These are phyloP conservation scores for Porites lutea DNA, from an alignment of 64 coral and sea anemone genomes.

Conservation along the genomic window DNA sequence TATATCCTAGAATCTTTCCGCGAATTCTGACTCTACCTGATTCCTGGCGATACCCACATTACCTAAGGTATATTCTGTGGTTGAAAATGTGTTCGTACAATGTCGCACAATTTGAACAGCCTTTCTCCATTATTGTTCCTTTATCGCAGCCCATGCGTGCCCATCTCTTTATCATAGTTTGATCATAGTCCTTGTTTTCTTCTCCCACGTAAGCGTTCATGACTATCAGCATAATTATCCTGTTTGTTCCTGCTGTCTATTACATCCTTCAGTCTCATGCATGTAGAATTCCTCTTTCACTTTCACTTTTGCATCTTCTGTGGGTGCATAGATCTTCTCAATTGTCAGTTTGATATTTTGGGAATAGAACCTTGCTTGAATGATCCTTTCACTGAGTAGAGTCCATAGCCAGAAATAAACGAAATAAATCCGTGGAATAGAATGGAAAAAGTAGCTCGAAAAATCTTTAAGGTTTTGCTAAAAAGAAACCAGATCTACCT, in stretches of 20 bases:
- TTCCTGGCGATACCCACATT: too few relatives aligned
- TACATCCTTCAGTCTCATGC: constrained; percentile 12
- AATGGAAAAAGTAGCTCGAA: too few relatives aligned
- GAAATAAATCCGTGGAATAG: too few relatives aligned
- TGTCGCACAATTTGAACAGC: constrained; percentile 4
- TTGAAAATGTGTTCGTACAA: constrained; percentile 14
- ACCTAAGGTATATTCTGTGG: not conserved
- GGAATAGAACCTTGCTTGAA: constrained; percentile 41
- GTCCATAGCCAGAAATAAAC: too few relatives aligned
- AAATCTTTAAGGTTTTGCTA: too few relatives aligned
- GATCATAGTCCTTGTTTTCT: not conserved
- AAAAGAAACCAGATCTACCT: too few relatives aligned
- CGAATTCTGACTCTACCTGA: constrained; percentile 12
- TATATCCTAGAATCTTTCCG: constrained; percentile 26
- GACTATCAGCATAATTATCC: constrained; percentile 18
- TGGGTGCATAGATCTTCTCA: constrained; percentile 12
- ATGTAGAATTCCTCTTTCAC: constrained; percentile 32
- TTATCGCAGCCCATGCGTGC: not conserved
- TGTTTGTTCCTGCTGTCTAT: not conserved
- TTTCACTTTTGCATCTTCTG: constrained; percentile 17
- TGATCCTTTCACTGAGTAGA: not conserved
- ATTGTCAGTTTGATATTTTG: constrained; percentile 10
- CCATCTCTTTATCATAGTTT: constrained; percentile 29
- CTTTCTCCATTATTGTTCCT: constrained; percentile 45
- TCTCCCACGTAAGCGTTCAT: constrained; percentile 17